phyloP scores from a whole-genome alignment of 1,140 invertebrate species.

The Cotesia glomerata region DNA sequence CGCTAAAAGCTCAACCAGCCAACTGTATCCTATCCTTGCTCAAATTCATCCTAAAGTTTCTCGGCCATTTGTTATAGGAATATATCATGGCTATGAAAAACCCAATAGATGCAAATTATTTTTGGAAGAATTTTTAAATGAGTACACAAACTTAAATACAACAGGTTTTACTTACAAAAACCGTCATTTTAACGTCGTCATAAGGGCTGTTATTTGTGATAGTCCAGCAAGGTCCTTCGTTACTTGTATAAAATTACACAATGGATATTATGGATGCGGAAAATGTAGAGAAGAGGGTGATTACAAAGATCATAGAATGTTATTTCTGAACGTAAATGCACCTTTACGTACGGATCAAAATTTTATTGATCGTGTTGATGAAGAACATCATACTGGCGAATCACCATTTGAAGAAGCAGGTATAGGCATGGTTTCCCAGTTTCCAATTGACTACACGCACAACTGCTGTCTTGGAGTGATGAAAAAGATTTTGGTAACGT shows the following conservation, averaged over 20 bases:
- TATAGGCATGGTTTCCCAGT: constrained; percentile 20
- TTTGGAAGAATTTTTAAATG: too few species aligned
- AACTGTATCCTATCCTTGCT: too few species aligned
- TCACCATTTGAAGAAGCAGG: constrained; percentile 28
- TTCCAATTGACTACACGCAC: constrained; percentile 23
- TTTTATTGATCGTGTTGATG: constrained; percentile 40
- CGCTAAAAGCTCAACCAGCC: too few species aligned
- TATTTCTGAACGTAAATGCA: constrained; percentile 24
- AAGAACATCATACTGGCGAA: constrained; percentile 43
- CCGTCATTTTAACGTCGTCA: too few species aligned
- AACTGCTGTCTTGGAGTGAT: constrained; percentile 16
- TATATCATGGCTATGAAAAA: too few species aligned
- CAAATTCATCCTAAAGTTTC: too few species aligned
- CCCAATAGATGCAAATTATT: too few species aligned
- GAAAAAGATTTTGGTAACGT: constrained; percentile 39
- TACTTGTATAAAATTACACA: constrained; percentile 27
- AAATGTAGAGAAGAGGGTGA: constrained; percentile 30
- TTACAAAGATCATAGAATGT: constrained; percentile 28
- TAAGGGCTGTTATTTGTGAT: constrained; percentile 30
- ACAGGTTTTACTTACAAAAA: too few species aligned
- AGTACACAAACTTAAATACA: too few species aligned
- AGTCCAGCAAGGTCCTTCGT: constrained; percentile 31
- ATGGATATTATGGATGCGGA: constrained; percentile 27
- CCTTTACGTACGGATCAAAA: constrained; percentile 33
- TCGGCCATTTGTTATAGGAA: too few species aligned